These are phyloP conservation scores for Sinelater perroti DNA, from an alignment of 2,888 invertebrate species.

Conservation along the genomic window DNA sequence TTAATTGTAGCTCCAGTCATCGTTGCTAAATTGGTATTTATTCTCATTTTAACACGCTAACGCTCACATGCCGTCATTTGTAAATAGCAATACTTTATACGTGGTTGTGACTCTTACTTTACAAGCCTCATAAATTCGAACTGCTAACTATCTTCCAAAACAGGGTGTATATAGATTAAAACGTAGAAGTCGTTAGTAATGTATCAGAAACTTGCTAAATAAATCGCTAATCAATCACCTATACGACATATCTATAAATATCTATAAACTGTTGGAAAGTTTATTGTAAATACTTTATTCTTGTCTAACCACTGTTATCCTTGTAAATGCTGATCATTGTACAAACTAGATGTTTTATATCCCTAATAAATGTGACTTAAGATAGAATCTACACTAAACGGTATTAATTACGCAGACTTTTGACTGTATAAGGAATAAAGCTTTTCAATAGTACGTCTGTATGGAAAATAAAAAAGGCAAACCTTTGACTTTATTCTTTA, in stretches of 20 bases:
- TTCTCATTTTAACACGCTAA: constrained; percentile 11
- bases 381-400: too few relatives aligned
- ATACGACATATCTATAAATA: constrained; percentile 31
- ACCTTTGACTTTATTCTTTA: too few relatives aligned
- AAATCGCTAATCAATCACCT: constrained; percentile 30
- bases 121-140: constrained; percentile 5
- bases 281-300: constrained; percentile 33
- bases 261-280: constrained; percentile 26
- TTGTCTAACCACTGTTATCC: constrained; percentile 26
- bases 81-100: constrained; percentile 31
- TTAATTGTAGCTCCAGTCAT: constrained; percentile 36
- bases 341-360: constrained; percentile 37
- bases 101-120: constrained; percentile 34
- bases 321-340: constrained; percentile 25
- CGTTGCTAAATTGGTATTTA: constrained; percentile 23
- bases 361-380: constrained; percentile 30
- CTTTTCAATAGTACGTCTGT: too few relatives aligned
- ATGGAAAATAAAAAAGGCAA: too few relatives aligned
- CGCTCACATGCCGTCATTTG: constrained; percentile 36
- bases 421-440: too few relatives aligned
- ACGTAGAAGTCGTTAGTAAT: constrained; percentile 25
- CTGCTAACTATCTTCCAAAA: constrained; percentile 33
- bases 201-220: constrained; percentile 31
- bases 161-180: constrained; percentile 42
- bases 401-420: too few relatives aligned